Percentiles rank a stretch among this genome's conserved stretches.
Conservation (phyloP, 2,888 invertebrate species). For the Exephanes ischioxanthus region DNA sequence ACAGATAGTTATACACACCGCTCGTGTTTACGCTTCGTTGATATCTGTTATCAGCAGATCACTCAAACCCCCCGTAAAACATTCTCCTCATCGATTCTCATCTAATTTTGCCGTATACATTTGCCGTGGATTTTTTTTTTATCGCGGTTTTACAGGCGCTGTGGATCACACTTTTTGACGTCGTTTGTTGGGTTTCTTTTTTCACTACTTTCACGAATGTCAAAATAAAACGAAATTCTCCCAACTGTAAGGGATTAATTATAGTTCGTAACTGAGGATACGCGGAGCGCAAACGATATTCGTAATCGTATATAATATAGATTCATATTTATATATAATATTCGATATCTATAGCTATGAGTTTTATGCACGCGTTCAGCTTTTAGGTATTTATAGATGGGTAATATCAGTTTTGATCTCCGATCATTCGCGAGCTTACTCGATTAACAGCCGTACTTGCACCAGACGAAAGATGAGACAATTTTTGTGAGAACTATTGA, state of each 20-base stretch:
- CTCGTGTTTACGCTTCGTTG: conserved; percentile 68
- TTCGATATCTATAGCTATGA: conserved; percentile 67
- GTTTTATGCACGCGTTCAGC: conserved; percentile 66
- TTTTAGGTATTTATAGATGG: conserved; percentile 62
- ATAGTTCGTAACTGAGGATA: conserved; percentile 73
- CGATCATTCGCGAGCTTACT: conserved; percentile 47
- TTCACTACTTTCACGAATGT: conserved; percentile 57
- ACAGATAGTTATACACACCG: conserved; percentile 81
- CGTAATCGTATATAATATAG: conserved; percentile 62
- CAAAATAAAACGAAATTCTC: conserved; percentile 71
- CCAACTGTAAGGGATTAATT: conserved; percentile 62
- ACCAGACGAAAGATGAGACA: conserved; percentile 18
- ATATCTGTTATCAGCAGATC: conserved; percentile 70
- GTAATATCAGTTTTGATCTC: conserved; percentile 56
- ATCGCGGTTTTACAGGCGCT: conserved; percentile 76
- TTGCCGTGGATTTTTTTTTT: conserved; percentile 74
- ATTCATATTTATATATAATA: conserved; percentile 56
- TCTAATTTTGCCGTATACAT: conserved; percentile 82
- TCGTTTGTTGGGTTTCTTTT: conserved; percentile 66
- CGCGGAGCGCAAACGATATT: conserved; percentile 74
- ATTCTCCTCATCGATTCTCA: conserved; percentile 52
- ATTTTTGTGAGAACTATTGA: not conserved
- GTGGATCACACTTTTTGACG: conserved; percentile 80
- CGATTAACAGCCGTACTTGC: conserved; percentile 8
- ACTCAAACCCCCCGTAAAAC: conserved; percentile 69